Conservation (phyloP, 2,888 invertebrate species). For the Anodontia alba region DNA sequence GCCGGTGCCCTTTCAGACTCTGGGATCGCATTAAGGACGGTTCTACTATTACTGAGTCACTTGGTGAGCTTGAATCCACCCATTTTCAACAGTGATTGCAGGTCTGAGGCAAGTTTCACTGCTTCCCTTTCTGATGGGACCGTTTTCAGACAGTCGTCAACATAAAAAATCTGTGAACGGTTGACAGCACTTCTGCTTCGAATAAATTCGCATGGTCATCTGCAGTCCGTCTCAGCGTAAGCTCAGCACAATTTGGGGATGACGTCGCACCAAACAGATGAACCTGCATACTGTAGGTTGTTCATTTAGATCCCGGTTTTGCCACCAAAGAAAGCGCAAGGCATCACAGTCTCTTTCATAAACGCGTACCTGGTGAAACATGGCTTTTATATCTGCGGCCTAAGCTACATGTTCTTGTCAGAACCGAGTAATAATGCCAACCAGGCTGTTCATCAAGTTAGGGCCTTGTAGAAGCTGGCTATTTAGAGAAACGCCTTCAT, state of each 20-base stretch:
- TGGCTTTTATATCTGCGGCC: constrained; percentile 52
- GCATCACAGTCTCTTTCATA: constrained; percentile 34
- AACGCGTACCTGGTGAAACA: constrained; percentile 58
- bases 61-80: constrained; percentile 45
- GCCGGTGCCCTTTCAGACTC: constrained; percentile 31
- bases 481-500: constrained; percentile 57
- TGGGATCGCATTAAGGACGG: constrained; percentile 32
- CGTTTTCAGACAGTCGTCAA: constrained; percentile 38
- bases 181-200: constrained; percentile 27
- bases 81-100: constrained; percentile 30
- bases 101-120: constrained; percentile 18
- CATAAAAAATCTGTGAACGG: constrained; percentile 40
- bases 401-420: constrained; percentile 44
- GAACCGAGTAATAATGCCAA: constrained; percentile 49
- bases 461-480: constrained; percentile 56
- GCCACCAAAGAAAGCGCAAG: constrained; percentile 56
- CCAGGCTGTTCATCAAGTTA: constrained; percentile 53
- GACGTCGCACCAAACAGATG: too few relatives aligned
- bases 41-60: too few relatives aligned
- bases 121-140: constrained; percentile 32
- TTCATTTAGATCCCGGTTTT: constrained; percentile 30
- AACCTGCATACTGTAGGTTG: constrained; percentile 42
- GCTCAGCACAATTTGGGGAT: constrained; percentile 48
- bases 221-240: constrained; percentile 42
- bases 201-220: constrained; percentile 24